Base-by-base conservation (phyloP, 2,888 invertebrate species). In the Mycalesis mineus region DNA sequence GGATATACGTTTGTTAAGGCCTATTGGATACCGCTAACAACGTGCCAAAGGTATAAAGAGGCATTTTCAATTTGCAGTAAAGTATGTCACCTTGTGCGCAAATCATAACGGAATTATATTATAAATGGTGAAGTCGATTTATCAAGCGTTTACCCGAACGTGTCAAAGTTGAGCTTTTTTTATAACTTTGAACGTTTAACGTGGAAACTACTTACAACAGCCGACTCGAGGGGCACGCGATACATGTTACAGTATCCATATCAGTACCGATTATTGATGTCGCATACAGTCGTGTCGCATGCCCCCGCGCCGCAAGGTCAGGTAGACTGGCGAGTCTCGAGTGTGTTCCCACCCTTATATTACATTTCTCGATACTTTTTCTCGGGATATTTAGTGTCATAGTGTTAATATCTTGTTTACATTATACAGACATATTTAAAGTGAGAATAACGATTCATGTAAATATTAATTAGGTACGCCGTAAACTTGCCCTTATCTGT, bases 351-450 rank as follows among this genome's bases (percentile, higher is more conserved):
- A 2, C 33, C 29, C 36, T 58, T 60, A 54, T 49, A 22, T 62
- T 63, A 54, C 51, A 55, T 65, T 63, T 72, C 83, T 80, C 80
- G 80, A 80, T 69, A 75, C 73, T 78, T 81, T 83, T 80, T 77
- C 73, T 78, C 79, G 81, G 72, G 82, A 69, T 66, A 65, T 65
- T 50, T 61, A 60, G 58, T 45, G 60, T 60, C 55, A 60, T 65
- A 62, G 64, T 63, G 60, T 61, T 65, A 64, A 64, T 41, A 52
- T 52, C 56, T 61, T 63, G 60, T 61, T 65, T 65, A 65, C 52
- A 52, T 52, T 58, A 59, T 65, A 69, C 58, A 61, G 66, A 60
- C 57, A 58, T 53, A 60, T 72, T 66, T 72, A 72, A 71, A 66
- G 68, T 77, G 22, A 22, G 3, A 22, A 4, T 22, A 22, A 73